These are phyloP conservation scores for Drosophila dives DNA, from an alignment of 2,888 invertebrate genomes.

Conservation along the genomic window DNA sequence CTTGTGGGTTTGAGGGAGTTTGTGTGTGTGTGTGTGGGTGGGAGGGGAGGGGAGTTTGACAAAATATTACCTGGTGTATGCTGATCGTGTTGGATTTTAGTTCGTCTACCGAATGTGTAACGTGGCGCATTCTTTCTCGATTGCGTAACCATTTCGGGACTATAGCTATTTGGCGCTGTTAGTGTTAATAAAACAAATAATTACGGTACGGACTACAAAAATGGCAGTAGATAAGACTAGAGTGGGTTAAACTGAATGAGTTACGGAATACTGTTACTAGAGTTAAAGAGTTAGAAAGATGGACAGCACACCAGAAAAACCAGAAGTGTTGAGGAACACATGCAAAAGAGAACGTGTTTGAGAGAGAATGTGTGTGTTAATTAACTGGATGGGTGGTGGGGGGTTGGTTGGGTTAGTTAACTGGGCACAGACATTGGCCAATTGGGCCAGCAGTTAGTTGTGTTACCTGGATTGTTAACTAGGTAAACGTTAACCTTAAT, in stretches of 20 bases:
- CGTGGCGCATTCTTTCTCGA: slow-evolving; percentile 84
- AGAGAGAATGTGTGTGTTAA: not conserved
- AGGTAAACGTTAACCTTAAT: slow-evolving; percentile 83
- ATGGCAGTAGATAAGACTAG: slow-evolving; percentile 29
- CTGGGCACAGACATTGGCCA: slow-evolving; percentile 31
- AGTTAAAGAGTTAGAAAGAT: slow-evolving; percentile 3
- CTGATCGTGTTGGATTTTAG: slow-evolving; percentile 83
- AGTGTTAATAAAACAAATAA: slow-evolving; percentile 76
- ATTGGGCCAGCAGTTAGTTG: slow-evolving; percentile 57
- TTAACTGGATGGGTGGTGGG: not conserved
- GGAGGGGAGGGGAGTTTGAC: slow-evolving; percentile 10
- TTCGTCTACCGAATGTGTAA: slow-evolving; percentile 86
- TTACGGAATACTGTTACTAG: slow-evolving; percentile 13
- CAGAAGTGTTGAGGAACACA: slow-evolving; percentile 19
- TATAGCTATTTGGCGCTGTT: slow-evolving; percentile 85
- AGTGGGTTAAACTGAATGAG: slow-evolving; percentile 24
- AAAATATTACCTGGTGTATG: slow-evolving; percentile 82
- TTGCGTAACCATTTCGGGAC: slow-evolving; percentile 87
- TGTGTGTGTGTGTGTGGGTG: not conserved
- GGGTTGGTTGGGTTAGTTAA: slow-evolving; percentile 30
- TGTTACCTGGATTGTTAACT: slow-evolving; percentile 84
- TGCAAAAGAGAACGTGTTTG: slow-evolving; percentile 29
- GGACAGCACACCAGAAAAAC: not conserved
- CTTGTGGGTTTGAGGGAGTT: slow-evolving; percentile 5
- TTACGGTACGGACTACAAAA: slow-evolving; percentile 57